Evolutionary conservation across 2,113 vertebrate species (phyloP).

Genomic region (Acanthisitta chloris): DNA sequence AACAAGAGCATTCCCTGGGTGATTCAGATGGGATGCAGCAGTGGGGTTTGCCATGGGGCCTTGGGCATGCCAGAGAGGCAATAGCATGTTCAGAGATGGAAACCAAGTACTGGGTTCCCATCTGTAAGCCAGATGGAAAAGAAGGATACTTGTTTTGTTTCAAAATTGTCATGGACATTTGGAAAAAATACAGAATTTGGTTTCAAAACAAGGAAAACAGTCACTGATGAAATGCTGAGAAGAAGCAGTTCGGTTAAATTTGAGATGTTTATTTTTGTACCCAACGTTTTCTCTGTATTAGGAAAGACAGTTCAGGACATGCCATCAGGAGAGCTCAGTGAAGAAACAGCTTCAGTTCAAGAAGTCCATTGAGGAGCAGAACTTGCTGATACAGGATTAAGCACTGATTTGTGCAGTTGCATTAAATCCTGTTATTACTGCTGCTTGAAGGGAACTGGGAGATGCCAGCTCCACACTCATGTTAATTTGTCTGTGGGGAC

Average conservation of each 20-base stretch:
- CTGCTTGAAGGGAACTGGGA: neutral
- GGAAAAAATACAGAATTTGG: neutral
- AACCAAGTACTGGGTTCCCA: neutral
- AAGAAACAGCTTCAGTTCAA: neutral
- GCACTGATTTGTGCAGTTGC: accelerated
- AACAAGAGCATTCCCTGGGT: neutral
- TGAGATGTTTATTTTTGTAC: neutral
- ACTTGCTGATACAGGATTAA: neutral
- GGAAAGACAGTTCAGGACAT: neutral
- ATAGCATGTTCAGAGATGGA: neutral
- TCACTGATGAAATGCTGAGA: neutral
- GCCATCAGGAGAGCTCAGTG: neutral
- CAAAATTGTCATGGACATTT: neutral
- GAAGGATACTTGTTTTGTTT: constrained; percentile 23
- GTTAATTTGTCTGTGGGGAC: neutral
- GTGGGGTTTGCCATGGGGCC: neutral
- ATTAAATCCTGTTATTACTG: neutral
- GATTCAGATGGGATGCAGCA: accelerated
- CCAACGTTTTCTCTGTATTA: neutral
- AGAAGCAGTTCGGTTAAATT: neutral
- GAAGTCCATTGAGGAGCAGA: neutral
- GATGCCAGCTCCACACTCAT: neutral
- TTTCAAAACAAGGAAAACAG: neutral
- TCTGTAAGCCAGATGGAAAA: constrained; percentile 48
- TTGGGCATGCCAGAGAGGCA: neutral